Conservation (phyloP, 2,888 invertebrate genomes). For the Plusia festucae region DNA sequence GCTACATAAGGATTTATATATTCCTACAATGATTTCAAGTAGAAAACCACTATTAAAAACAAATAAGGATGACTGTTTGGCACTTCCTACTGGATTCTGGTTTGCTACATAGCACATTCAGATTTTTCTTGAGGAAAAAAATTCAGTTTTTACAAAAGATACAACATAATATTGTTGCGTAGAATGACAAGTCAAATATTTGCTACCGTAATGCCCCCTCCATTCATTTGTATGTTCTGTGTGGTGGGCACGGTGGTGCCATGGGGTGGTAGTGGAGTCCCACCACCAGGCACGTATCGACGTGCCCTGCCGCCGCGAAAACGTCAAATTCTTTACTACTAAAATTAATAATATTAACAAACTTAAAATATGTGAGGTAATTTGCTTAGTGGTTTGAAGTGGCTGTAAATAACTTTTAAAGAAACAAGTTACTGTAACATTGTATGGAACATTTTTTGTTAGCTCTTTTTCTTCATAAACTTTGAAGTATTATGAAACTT, state of each 20-base stretch:
- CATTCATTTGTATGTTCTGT: constrained; percentile 51
- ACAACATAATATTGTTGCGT: constrained; percentile 1
- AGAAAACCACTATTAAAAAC: too few species aligned
- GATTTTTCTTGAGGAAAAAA: too few species aligned
- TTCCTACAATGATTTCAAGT: too few species aligned
- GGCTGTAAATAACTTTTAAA: neutral
- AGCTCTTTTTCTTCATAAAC: neutral
- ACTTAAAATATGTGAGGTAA: neutral
- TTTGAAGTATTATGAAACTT: neutral
- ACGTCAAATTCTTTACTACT: constrained; percentile 22
- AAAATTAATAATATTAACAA: neutral
- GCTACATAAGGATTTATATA: neutral
- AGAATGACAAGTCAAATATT: constrained; percentile 16
- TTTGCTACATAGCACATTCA: too few species aligned
- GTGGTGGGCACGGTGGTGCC: constrained; percentile 59
- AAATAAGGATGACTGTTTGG: too few species aligned
- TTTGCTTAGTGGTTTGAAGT: neutral
- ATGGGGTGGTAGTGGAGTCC: constrained; percentile 79
- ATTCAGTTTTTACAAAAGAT: constrained; percentile 10
- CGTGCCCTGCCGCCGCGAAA: constrained; percentile 70
- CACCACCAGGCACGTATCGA: constrained; percentile 78
- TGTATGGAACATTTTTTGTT: neutral
- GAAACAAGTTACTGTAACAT: neutral
- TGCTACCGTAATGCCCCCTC: constrained; percentile 42
- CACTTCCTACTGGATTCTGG: too few species aligned